phyloP scores from a whole-genome alignment of 2,113 vertebrate genomes.

The Mustela lutreola region DNA sequence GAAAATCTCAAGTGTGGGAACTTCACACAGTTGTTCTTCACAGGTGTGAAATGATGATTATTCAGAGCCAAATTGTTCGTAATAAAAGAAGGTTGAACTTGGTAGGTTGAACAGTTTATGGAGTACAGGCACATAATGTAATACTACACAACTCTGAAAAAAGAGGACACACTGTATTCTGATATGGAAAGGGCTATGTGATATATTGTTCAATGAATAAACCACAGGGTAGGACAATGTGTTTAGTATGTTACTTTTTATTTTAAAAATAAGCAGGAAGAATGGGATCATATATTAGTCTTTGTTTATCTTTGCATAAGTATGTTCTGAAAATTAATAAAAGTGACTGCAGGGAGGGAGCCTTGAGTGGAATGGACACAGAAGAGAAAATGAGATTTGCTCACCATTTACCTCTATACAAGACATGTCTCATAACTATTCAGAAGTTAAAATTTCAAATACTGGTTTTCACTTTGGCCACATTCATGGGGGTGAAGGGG shows the following conservation, averaged over 20 bases:
- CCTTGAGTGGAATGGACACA: neutral
- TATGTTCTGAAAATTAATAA: neutral
- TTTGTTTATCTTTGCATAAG: neutral
- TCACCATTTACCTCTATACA: neutral
- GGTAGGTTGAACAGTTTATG: neutral
- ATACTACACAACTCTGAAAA: neutral
- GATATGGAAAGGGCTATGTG: neutral
- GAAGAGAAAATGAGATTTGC: neutral
- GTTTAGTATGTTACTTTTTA: neutral
- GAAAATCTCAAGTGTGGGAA: neutral
- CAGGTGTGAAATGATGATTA: neutral
- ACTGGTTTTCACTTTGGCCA: neutral
- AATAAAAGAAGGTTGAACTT: neutral
- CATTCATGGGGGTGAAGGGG: too few relatives aligned
- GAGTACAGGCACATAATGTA: neutral
- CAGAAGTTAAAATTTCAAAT: neutral
- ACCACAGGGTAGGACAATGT: neutral
- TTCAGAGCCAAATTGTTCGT: neutral
- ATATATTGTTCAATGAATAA: neutral
- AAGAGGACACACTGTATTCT: neutral
- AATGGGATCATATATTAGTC: neutral
- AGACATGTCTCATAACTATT: neutral
- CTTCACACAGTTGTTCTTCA: neutral
- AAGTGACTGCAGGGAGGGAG: neutral
- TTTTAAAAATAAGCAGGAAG: constrained; percentile 28